Percentiles rank a stretch among this genome's conserved stretches.
Evolutionary conservation across 2,113 vertebrate genomes (phyloP).

Genomic region (Ivindomyrus marchei): DNA sequence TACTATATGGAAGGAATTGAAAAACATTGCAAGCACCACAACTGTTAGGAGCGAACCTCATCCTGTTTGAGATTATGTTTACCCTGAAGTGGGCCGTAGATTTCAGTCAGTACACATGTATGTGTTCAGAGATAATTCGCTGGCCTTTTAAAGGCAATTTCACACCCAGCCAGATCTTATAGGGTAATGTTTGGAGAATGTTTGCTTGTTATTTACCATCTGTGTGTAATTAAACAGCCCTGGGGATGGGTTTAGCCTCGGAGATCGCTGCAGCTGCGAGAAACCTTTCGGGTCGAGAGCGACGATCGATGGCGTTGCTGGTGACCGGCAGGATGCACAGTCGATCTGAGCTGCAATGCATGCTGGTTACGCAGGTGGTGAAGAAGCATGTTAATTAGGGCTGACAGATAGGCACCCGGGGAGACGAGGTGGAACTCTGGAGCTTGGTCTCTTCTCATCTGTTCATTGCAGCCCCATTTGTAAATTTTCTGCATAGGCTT

Average conservation of each 20-base stretch:
- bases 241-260: not conserved
- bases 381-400: slow-evolving; percentile 3
- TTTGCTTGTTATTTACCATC: not conserved
- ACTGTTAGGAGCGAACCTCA: not conserved
- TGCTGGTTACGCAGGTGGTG: not conserved
- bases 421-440: not conserved
- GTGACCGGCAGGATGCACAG: not conserved
- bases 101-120: not conserved
- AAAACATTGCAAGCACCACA: not conserved
- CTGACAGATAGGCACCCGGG: not conserved
- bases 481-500: not conserved
- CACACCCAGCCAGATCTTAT: not conserved
- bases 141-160: not conserved
- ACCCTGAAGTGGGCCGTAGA: not conserved
- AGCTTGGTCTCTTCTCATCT: not conserved
- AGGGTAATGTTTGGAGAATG: not conserved
- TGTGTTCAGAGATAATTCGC: not conserved
- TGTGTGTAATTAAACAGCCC: not conserved
- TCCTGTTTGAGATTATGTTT: not conserved
- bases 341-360: not conserved
- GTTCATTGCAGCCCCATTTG: not conserved
- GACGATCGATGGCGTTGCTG: not conserved
- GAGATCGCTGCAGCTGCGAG: not conserved
- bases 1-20: not conserved
- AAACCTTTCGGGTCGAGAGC: not conserved